A percentile compares a stretch with the other conserved stretches of the same genome.
These are phyloP conservation scores for Celastrina argiolus DNA, from an alignment of 2,888 invertebrate species.

Conservation along the genomic window DNA sequence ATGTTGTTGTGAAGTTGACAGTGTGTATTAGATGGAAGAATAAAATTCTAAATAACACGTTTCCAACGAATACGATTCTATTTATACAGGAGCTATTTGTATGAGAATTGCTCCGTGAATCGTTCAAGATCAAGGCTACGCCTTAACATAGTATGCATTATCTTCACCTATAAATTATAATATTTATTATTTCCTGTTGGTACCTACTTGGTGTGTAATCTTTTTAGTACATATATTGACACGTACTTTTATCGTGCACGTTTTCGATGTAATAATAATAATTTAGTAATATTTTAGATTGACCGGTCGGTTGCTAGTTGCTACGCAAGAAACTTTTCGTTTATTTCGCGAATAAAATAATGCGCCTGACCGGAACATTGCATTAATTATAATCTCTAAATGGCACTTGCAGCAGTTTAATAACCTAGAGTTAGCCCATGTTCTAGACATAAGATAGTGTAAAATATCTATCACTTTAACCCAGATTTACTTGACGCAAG, in stretches of 20 bases:
- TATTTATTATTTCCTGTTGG: not conserved
- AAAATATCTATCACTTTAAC: too few species aligned
- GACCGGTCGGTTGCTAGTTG: too few species aligned
- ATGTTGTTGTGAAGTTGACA: not conserved
- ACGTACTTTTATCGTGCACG: not conserved
- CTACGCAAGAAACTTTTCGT: too few species aligned
- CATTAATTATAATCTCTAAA: too few species aligned
- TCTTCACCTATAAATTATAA: not conserved
- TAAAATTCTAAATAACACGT: not conserved
- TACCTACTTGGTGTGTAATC: not conserved
- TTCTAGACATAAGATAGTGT: too few species aligned
- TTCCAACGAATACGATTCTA: not conserved
- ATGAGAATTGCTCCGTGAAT: not conserved
- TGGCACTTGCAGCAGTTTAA: too few species aligned
- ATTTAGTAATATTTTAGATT: too few species aligned
- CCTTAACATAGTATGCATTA: not conserved
- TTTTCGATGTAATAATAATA: too few species aligned
- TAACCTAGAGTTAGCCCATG: too few species aligned
- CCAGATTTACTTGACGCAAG: too few species aligned
- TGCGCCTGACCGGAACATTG: too few species aligned
- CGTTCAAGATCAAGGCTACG: not conserved
- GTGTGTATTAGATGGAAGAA: not conserved
- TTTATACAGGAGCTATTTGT: not conserved
- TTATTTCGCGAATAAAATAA: too few species aligned
- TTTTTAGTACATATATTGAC: not conserved